Evolutionary conservation across 2,113 vertebrate genomes (phyloP).

Genomic region (Columba livia): DNA sequence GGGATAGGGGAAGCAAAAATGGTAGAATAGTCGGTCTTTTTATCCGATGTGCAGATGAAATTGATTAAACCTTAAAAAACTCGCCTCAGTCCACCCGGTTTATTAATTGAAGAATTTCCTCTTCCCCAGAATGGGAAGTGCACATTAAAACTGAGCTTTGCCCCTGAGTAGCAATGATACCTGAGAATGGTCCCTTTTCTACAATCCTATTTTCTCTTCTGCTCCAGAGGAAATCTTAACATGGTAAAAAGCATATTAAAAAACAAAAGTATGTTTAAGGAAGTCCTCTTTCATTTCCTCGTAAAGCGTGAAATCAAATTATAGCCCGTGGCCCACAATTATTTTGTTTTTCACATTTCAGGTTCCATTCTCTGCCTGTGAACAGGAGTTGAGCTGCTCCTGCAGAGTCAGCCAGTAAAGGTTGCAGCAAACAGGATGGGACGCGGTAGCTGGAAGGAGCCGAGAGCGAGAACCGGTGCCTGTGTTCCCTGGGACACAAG

Average conservation of each 20-base stretch:
- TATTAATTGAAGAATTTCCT: conserved; percentile 91
- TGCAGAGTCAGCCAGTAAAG: conserved; percentile 68
- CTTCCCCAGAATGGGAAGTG: conserved; percentile 84
- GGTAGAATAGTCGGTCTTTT: conserved; percentile 80
- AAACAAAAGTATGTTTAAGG: conserved; percentile 70
- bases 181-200: conserved; percentile 77
- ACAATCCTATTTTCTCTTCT: conserved; percentile 81
- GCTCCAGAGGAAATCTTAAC: conserved; percentile 79
- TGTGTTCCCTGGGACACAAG: neutral
- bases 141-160: conserved; percentile 80
- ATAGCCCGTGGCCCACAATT: conserved; percentile 70
- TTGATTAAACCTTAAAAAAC: conserved; percentile 83
- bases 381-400: conserved; percentile 67
- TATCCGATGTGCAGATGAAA: conserved; percentile 82
- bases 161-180: conserved; percentile 79
- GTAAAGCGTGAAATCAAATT: conserved; percentile 83
- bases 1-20: conserved; percentile 51
- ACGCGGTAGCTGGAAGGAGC: conserved; percentile 59
- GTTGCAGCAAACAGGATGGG: conserved; percentile 41
- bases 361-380: conserved; percentile 72
- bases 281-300: conserved; percentile 80
- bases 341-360: conserved; percentile 78
- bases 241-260: conserved; percentile 70
- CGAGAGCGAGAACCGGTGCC: neutral
- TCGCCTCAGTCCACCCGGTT: conserved; percentile 83